phyloP scores from a whole-genome alignment of 2,113 vertebrate genomes.

The Prietella phreatophila region DNA sequence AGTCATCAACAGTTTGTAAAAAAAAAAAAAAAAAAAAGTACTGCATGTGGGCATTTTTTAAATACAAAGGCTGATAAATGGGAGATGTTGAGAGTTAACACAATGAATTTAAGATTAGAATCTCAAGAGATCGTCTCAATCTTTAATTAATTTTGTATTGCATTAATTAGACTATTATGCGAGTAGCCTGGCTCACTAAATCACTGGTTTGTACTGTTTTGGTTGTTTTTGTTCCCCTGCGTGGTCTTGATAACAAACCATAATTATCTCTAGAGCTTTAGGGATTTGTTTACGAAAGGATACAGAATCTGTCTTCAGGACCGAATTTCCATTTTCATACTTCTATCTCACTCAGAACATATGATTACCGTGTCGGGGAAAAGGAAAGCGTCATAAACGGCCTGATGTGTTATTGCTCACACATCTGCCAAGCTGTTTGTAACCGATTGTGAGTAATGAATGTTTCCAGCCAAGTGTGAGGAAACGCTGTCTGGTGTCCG shows the following conservation, averaged over 20 bases:
- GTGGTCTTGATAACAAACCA: background rate
- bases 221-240: background rate
- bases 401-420: background rate
- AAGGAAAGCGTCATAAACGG: background rate
- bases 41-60: too few relatives aligned
- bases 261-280: background rate
- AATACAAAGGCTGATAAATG: too few relatives aligned
- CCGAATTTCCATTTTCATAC: background rate
- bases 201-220: background rate
- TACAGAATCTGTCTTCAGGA: background rate
- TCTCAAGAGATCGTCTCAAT: background rate
- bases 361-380: background rate
- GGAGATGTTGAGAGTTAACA: too few relatives aligned
- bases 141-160: background rate
- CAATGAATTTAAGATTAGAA: background rate
- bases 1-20: too few relatives aligned
- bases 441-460: constrained; percentile 42
- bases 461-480: constrained; percentile 13
- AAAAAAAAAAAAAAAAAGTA: too few relatives aligned
- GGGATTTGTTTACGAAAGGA: background rate
- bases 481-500: background rate
- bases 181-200: background rate
- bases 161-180: background rate
- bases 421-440: constrained; percentile 41
- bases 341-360: constrained; percentile 7